Evolutionary conservation across 2,888 invertebrate genomes (phyloP).

Genomic region (Diaphora mendica): DNA sequence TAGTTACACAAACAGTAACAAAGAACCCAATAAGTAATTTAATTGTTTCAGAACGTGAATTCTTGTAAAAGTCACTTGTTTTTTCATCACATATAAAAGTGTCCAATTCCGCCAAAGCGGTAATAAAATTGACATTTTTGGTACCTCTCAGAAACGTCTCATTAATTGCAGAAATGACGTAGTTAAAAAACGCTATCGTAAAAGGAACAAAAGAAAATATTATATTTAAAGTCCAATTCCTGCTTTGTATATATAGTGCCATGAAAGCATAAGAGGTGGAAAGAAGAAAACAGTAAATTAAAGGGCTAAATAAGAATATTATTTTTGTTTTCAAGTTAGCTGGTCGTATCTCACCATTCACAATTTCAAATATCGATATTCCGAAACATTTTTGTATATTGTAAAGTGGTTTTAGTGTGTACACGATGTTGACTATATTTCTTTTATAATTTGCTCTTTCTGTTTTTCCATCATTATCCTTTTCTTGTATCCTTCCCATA

Average conservation of each 20-base stretch:
- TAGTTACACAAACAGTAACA: slow-evolving; percentile 43
- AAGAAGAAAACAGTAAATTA: no score
- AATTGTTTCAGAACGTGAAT: slow-evolving; percentile 43
- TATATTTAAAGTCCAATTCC: neutral
- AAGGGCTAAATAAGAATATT: no score
- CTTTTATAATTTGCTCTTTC: neutral
- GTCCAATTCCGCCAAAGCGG: slow-evolving; percentile 1
- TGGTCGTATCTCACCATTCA: neutral
- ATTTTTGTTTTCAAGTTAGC: no score
- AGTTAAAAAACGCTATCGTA: neutral
- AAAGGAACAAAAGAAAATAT: neutral
- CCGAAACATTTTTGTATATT: neutral
- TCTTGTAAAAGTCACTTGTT: slow-evolving; percentile 54
- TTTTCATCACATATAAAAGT: slow-evolving; percentile 18
- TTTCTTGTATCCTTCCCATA: slow-evolving; percentile 5
- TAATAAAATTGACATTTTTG: neutral
- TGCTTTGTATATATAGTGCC: no score
- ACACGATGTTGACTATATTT: slow-evolving; percentile 3
- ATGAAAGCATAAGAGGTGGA: no score
- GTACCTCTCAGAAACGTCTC: neutral
- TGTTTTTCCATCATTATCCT: neutral
- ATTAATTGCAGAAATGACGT: neutral
- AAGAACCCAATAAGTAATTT: slow-evolving; percentile 40
- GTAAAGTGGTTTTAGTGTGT: slow-evolving; percentile 8
- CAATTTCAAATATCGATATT: neutral